Evolutionary conservation across 2,888 invertebrate species (phyloP).

Genomic region (Brenthis hecate): DNA sequence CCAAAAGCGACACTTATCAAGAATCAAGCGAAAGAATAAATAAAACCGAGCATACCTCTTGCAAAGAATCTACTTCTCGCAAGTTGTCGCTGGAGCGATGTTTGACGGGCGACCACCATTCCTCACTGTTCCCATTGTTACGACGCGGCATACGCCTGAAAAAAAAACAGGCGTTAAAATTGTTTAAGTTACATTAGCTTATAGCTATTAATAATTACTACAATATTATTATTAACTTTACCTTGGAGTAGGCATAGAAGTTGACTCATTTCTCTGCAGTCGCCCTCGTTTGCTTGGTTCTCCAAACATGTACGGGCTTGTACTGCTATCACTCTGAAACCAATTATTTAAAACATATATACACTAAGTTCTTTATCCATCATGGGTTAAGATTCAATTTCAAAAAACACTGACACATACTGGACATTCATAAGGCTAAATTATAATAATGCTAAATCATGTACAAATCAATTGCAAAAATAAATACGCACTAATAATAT

Average conservation of each 20-base stretch:
- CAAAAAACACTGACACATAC: too few relatives aligned
- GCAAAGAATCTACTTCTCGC: slow-evolving; percentile 56
- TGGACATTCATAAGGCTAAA: too few relatives aligned
- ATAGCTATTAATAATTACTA: background rate
- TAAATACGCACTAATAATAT: too few relatives aligned
- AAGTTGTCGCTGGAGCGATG: slow-evolving; percentile 64
- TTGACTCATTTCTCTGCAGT: slow-evolving; percentile 53
- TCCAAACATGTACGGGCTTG: slow-evolving; percentile 52
- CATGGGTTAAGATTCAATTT: too few relatives aligned
- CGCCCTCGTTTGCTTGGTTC: slow-evolving; percentile 66
- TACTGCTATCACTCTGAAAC: slow-evolving; percentile 35
- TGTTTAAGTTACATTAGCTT: background rate
- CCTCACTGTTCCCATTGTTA: slow-evolving; percentile 68
- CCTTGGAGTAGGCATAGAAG: slow-evolving; percentile 51
- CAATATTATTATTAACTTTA: slow-evolving; percentile 23
- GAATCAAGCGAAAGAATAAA: background rate
- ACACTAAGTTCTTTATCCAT: too few relatives aligned
- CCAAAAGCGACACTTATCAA: slow-evolving; percentile 20
- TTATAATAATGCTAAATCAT: too few relatives aligned
- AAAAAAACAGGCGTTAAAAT: background rate
- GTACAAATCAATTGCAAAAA: background rate
- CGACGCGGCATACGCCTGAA: slow-evolving; percentile 57
- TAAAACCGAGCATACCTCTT: slow-evolving; percentile 51
- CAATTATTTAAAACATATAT: background rate
- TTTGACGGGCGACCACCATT: slow-evolving; percentile 69